Evolutionary conservation across 2,888 invertebrate genomes (phyloP), one percentile per base, ranked within the genome.

Genomic region (Physocephala rufipes): DNA sequence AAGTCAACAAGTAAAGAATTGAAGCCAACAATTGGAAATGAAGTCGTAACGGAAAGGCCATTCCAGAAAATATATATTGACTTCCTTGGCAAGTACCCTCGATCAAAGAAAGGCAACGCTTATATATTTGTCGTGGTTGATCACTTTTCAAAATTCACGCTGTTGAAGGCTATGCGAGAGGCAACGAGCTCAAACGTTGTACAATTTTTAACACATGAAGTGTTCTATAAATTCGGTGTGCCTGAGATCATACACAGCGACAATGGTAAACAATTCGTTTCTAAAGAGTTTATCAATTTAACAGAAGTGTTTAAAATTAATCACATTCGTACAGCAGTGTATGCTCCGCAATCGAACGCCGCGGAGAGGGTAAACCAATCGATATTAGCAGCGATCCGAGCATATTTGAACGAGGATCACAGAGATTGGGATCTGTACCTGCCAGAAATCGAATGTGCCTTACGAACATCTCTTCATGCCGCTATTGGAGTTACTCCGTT

Each of bases 21-120:
- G 13, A 49, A n/a, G 28, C 65, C 53, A 5, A 1, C 19, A 16
- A 51, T 65, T 7, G 49, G 65, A 1, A 2, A n/a, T 4, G 65
- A 49, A 28, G 65, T 65, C 7, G n/a, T 12, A 9, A 7, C 16
- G 5, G 62, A 16, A 9, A 28, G 36, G 12, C 62, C 21, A 15
- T 62, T 62, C 49, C 49, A 71, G 66, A 24, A 70, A 67, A 74
- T 73, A 74, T 72, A 75, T 75, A 70, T 72, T 1, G 73, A 70
- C 64, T 49, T 49, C 13, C 49, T 49, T n/a, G 49, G 49, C 4
- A 49, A 49, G n/a, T 49, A 49, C 19, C 49, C 49, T 7, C 49
- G 49, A 16, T 49, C 49, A 7, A 49, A 49, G 19, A 49, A 49
- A 19, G 49, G 49, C 19, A 49, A 49, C 19, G 16, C 49, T 12